Conservation (phyloP, 1,140 invertebrate genomes). For the Palaemon carinicauda region DNA sequence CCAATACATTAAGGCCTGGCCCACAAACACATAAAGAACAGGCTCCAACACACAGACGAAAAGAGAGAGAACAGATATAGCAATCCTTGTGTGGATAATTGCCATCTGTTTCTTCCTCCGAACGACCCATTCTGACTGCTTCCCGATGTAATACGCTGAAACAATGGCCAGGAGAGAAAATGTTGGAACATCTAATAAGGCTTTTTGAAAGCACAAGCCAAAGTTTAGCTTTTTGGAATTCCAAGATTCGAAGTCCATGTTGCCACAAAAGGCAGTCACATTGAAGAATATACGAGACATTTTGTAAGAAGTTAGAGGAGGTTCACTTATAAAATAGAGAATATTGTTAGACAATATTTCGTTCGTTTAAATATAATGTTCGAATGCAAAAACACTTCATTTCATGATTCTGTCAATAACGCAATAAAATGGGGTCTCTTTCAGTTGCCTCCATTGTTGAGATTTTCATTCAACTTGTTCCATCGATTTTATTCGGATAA, state of each 20-base stretch:
- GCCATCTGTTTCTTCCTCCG: constrained; percentile 70
- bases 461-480: too few species aligned
- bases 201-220: constrained; percentile 81
- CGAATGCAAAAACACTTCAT: too few species aligned
- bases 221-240: constrained; percentile 68
- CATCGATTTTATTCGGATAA: too few species aligned
- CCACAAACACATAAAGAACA: constrained; percentile 64
- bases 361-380: too few species aligned
- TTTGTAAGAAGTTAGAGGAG: neutral
- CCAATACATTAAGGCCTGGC: constrained; percentile 64
- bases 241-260: constrained; percentile 49
- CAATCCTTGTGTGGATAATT: constrained; percentile 72
- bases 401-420: too few species aligned
- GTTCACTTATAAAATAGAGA: too few species aligned
- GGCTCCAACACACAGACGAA: constrained; percentile 74
- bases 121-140: constrained; percentile 69
- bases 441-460: too few species aligned
- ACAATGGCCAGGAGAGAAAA: constrained; percentile 72
- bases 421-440: too few species aligned
- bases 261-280: constrained; percentile 54
- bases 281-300: constrained; percentile 38
- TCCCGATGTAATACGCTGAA: constrained; percentile 80
- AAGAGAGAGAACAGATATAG: constrained; percentile 71
- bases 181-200: constrained; percentile 73
- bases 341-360: too few species aligned